phyloP scores from a whole-genome alignment of 2,113 vertebrate species.

The Chunga burmeisteri region DNA sequence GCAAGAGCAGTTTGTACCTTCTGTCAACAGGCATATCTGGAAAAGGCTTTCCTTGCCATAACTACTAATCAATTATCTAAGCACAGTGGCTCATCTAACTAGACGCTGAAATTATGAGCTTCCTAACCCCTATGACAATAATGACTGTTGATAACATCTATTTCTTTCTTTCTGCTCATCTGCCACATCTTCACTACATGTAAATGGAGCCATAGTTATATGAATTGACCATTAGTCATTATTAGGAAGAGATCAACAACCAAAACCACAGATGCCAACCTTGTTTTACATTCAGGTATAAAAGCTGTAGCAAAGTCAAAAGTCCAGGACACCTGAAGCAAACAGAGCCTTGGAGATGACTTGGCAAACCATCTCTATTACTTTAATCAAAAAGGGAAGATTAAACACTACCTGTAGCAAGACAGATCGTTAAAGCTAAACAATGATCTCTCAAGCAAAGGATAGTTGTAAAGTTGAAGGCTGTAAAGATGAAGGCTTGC shows the following conservation, averaged over 20 bases:
- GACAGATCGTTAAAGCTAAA: slow-evolving; percentile 32
- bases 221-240: background rate
- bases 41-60: background rate
- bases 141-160: background rate
- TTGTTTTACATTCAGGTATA: background rate
- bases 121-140: background rate
- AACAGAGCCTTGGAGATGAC: slow-evolving; percentile 5
- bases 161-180: background rate
- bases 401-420: slow-evolving; percentile 25
- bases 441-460: slow-evolving; percentile 26
- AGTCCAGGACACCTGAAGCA: background rate
- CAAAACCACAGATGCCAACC: background rate
- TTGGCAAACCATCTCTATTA: slow-evolving; percentile 14
- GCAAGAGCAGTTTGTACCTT: background rate
- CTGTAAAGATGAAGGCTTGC: slow-evolving; percentile 39
- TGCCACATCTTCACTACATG: rapidly evolving
- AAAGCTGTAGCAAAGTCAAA: slow-evolving; percentile 14
- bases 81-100: background rate
- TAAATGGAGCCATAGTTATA: background rate
- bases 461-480: slow-evolving; percentile 49
- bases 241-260: background rate
- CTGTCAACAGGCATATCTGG: background rate
- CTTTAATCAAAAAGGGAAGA: slow-evolving; percentile 54
- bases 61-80: background rate
- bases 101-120: background rate